phyloP scores from a whole-genome alignment of 2,888 invertebrate genomes.

The Hydrotaea diabolus region DNA sequence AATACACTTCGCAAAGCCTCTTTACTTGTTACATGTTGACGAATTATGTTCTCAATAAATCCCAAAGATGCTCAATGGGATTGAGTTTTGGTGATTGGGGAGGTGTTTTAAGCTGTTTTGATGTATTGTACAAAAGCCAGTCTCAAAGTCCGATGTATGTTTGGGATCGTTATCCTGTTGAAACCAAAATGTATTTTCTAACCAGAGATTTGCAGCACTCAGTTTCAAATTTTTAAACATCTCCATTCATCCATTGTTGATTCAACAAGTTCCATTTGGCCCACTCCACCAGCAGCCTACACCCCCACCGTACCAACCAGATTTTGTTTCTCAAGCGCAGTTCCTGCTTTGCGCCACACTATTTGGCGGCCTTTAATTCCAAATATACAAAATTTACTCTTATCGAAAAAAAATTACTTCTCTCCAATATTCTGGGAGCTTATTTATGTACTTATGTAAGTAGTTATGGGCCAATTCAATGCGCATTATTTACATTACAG shows the following conservation, averaged over 20 bases:
- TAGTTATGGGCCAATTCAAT: slow-evolving; percentile 46
- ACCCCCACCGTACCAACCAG: slow-evolving; percentile 28
- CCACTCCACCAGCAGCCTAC: neutral
- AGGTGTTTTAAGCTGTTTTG: slow-evolving; percentile 36
- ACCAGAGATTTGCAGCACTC: slow-evolving; percentile 41
- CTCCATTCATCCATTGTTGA: neutral
- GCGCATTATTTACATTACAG: too few relatives aligned
- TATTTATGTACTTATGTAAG: slow-evolving; percentile 45
- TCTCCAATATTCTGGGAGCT: slow-evolving; percentile 33
- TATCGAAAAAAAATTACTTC: slow-evolving; percentile 1
- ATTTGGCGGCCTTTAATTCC: slow-evolving; percentile 26
- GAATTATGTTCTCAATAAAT: slow-evolving; percentile 34
- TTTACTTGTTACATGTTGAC: slow-evolving; percentile 12
- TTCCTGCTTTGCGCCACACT: slow-evolving; percentile 38
- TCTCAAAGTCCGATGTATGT: too few relatives aligned
- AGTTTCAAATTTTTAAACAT: slow-evolving; percentile 48
- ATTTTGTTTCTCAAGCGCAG: slow-evolving; percentile 57
- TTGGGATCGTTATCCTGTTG: slow-evolving; percentile 42
- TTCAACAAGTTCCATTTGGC: slow-evolving; percentile 17
- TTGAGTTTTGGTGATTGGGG: slow-evolving; percentile 22
- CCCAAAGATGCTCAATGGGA: too few relatives aligned
- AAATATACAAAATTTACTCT: slow-evolving; percentile 38
- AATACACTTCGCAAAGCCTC: slow-evolving; percentile 24
- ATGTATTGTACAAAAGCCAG: slow-evolving; percentile 58
- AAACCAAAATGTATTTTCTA: slow-evolving; percentile 29